Percentiles rank a stretch among this genome's conserved stretches.
Evolutionary conservation across 1,140 invertebrate species (phyloP).

Genomic region (Nomia melanderi): DNA sequence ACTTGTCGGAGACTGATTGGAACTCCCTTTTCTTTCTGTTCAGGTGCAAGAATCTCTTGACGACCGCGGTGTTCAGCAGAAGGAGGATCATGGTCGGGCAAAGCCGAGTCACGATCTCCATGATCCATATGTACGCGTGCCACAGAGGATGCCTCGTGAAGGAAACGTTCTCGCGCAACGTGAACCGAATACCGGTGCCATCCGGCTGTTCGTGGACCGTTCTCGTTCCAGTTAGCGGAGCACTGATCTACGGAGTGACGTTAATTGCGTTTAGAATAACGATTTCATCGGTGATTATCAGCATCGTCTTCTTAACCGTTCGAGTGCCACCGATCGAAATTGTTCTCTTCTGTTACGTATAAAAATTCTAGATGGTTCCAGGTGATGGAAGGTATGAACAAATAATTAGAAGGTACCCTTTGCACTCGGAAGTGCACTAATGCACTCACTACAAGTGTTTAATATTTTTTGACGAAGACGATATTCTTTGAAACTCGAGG

Average conservation of each 20-base stretch:
- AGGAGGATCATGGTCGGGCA: constrained; percentile 46
- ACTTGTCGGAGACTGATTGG: constrained; percentile 43
- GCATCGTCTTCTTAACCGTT: too few species aligned
- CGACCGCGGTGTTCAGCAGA: constrained; percentile 41
- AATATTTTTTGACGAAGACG: too few species aligned
- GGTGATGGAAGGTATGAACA: too few species aligned
- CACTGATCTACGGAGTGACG: constrained; percentile 35
- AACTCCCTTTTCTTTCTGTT: constrained; percentile 50
- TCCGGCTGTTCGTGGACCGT: constrained; percentile 29
- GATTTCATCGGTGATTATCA: too few species aligned
- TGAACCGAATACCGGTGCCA: constrained; percentile 11
- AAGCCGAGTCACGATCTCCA: constrained; percentile 43
- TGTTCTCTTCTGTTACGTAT: too few species aligned
- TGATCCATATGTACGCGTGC: constrained; percentile 52
- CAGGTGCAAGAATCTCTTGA: constrained; percentile 51
- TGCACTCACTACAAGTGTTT: too few species aligned
- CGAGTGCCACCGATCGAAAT: too few species aligned
- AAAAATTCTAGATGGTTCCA: too few species aligned
- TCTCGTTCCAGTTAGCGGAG: constrained; percentile 50
- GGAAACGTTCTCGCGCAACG: constrained; percentile 38
- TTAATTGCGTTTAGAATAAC: neutral
- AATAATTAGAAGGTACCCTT: too few species aligned
- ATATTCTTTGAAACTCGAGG: too few species aligned
- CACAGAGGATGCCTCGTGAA: constrained; percentile 32
- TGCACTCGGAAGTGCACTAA: too few species aligned